phyloP scores from a whole-genome alignment of 2,888 invertebrate species.

The Aquatica leii region DNA sequence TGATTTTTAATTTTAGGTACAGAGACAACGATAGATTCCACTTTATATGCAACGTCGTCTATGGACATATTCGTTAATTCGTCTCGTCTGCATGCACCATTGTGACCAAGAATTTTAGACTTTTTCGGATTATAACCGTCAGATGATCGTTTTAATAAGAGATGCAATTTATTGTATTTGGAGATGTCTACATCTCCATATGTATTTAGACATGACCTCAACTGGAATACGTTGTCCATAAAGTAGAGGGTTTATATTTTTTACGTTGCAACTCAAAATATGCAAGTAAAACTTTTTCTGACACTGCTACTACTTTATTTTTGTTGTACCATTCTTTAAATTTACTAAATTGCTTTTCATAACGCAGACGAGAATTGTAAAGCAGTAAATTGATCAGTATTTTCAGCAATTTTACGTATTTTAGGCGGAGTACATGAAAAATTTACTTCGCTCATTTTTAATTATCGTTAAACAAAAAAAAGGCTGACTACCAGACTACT shows the following conservation, averaged over 20 bases:
- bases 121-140: neutral
- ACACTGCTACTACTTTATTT: too few species aligned
- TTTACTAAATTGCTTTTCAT: too few species aligned
- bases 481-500: too few species aligned
- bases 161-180: neutral
- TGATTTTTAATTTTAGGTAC: too few species aligned
- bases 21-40: neutral
- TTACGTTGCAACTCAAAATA: neutral
- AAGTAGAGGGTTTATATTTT: neutral
- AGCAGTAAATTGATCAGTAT: too few species aligned
- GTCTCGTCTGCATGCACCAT: slow-evolving; percentile 38
- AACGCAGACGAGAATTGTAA: too few species aligned
- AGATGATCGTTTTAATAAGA: neutral
- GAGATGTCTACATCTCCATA: neutral
- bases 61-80: slow-evolving; percentile 38
- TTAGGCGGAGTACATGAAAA: too few species aligned
- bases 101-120: slow-evolving; percentile 8
- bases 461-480: too few species aligned
- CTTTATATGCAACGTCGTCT: slow-evolving; percentile 36
- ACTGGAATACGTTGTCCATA: neutral
- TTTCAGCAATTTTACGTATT: too few species aligned
- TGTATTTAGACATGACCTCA: neutral
- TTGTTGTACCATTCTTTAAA: too few species aligned
- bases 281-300: neutral
- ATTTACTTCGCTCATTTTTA: too few species aligned